A percentile compares a stretch with the other conserved stretches of the same genome.
Evolutionary conservation across 2,113 vertebrate genomes (phyloP).

Genomic region (Thamnophis sirtalis): DNA sequence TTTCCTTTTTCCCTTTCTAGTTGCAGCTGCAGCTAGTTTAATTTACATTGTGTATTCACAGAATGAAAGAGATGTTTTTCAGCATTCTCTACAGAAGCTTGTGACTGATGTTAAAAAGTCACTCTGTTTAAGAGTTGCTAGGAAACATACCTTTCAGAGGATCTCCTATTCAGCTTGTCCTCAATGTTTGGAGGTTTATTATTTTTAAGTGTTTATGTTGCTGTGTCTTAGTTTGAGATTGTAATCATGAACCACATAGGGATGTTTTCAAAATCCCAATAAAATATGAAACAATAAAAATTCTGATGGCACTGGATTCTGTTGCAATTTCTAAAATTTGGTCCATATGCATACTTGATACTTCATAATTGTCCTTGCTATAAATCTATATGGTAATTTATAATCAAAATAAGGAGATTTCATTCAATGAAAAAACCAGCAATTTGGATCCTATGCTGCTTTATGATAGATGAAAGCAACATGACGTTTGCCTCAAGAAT

Average conservation of each 20-base stretch:
- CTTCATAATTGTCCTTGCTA: background rate
- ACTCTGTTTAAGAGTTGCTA: conserved; percentile 83
- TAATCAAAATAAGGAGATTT: background rate
- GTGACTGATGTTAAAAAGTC: conserved; percentile 65
- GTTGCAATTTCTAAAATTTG: background rate
- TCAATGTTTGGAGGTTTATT: conserved; percentile 51
- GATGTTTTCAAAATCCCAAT: background rate
- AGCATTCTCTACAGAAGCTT: conserved; percentile 61
- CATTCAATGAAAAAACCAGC: background rate
- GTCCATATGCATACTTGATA: background rate
- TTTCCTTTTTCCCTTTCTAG: conserved; percentile 33
- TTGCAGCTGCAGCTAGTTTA: conserved; percentile 56
- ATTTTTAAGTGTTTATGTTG: conserved; percentile 45
- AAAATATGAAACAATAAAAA: conserved; percentile 26
- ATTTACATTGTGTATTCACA: conserved; percentile 73
- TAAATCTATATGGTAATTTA: background rate
- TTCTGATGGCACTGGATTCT: background rate
- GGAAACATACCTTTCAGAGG: conserved; percentile 74
- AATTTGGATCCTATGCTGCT: background rate
- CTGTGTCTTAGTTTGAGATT: conserved; percentile 41
- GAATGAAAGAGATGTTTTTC: conserved; percentile 63
- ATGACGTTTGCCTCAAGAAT: background rate
- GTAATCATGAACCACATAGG: conserved; percentile 45
- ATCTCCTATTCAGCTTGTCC: conserved; percentile 62
- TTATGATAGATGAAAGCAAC: background rate